Conservation (phyloP, 2,113 vertebrate genomes). For the Fulmarus glacialis region DNA sequence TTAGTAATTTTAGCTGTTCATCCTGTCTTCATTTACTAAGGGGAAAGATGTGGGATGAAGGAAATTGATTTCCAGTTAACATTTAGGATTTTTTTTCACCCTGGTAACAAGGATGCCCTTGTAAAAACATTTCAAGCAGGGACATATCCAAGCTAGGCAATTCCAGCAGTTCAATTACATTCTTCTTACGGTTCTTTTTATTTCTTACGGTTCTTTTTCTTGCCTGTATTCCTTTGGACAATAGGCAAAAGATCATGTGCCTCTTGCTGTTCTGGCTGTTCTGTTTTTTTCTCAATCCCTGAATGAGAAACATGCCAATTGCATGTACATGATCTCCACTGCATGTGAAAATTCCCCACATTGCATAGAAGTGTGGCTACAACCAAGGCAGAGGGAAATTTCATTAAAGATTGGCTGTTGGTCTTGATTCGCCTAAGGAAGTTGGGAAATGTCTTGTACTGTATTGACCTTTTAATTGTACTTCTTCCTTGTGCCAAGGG, state of each 20-base stretch:
- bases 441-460: neutral
- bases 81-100: constrained; percentile 22
- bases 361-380: neutral
- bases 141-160: neutral
- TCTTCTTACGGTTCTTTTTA: neutral
- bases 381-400: neutral
- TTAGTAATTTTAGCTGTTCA: constrained; percentile 99
- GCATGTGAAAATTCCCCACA: neutral
- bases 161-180: neutral
- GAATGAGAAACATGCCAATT: neutral
- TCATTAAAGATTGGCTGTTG: neutral
- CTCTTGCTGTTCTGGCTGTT: neutral
- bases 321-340: rapidly evolving
- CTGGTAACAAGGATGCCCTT: constrained; percentile 19
- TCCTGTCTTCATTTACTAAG: constrained; percentile 84
- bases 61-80: constrained; percentile 63
- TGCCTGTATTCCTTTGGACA: neutral
- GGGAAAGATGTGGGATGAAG: constrained; percentile 55
- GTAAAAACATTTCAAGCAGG: neutral
- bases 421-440: neutral
- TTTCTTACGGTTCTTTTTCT: neutral
- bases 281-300: neutral
- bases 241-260: neutral
- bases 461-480: neutral
- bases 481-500: neutral